These are phyloP conservation scores for Graphium colonna DNA, from an alignment of 2,888 invertebrate genomes.

Conservation along the genomic window DNA sequence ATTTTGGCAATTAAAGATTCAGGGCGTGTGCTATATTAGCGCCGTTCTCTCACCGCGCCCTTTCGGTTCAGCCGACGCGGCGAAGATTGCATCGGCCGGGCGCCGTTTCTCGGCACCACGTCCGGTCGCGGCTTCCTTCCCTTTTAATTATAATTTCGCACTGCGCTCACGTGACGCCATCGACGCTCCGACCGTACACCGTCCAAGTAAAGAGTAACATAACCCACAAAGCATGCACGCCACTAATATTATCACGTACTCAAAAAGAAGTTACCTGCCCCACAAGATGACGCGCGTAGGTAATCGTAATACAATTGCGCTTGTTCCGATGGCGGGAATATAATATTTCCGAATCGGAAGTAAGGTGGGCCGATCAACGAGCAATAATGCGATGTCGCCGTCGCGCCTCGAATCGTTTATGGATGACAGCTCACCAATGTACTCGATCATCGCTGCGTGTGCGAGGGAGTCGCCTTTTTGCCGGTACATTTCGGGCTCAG, in stretches of 20 bases:
- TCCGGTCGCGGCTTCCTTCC: conserved; percentile 68
- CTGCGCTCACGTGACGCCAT: conserved; percentile 43
- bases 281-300: conserved; percentile 41
- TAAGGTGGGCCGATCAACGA: conserved; percentile 70
- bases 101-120: conserved; percentile 59
- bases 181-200: conserved; percentile 23
- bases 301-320: conserved; percentile 58
- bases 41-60: conserved; percentile 56
- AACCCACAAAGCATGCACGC: not conserved
- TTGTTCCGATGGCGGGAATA: conserved; percentile 67
- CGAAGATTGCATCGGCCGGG: conserved; percentile 64
- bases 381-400: conserved; percentile 73
- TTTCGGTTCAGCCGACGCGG: conserved; percentile 39
- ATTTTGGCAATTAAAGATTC: conserved; percentile 58
- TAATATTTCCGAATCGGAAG: conserved; percentile 80
- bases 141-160: conserved; percentile 67
- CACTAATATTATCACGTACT: conserved; percentile 30
- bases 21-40: conserved; percentile 50
- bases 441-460: conserved; percentile 25
- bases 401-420: conserved; percentile 75
- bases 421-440: conserved; percentile 43
- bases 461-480: conserved; percentile 27
- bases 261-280: not conserved
- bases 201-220: conserved; percentile 16
- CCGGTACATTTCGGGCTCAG: conserved; percentile 55